These are phyloP conservation scores for Acipenser ruthenus DNA, from an alignment of 2,797 vertebrate genomes.

Conservation along the genomic window DNA sequence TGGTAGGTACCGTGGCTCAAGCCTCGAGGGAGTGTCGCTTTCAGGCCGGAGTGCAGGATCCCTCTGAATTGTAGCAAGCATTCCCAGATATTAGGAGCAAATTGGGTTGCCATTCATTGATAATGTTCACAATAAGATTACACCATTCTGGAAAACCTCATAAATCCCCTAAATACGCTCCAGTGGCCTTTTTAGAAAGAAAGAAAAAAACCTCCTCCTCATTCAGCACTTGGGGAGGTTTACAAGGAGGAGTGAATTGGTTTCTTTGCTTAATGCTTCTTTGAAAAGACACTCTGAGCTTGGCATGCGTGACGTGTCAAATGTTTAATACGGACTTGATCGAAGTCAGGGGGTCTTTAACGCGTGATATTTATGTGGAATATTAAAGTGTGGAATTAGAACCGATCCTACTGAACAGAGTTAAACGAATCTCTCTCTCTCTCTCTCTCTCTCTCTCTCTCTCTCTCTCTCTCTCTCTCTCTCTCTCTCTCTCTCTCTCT, in stretches of 20 bases:
- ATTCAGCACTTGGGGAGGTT: slow-evolving; percentile 55
- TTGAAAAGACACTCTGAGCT: slow-evolving; percentile 59
- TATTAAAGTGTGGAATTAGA: slow-evolving; percentile 48
- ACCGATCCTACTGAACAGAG: slow-evolving; percentile 51
- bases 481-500: slow-evolving; percentile 26
- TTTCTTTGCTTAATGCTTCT: slow-evolving; percentile 61
- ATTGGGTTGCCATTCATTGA: slow-evolving; percentile 83
- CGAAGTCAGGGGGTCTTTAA: slow-evolving; percentile 56
- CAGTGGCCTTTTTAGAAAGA: slow-evolving; percentile 54
- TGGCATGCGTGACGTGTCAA: slow-evolving; percentile 61
- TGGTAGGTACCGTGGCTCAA: neutral
- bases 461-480: slow-evolving; percentile 27
- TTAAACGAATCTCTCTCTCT: slow-evolving; percentile 37
- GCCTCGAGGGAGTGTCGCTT: slow-evolving; percentile 21
- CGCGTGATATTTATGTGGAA: slow-evolving; percentile 56
- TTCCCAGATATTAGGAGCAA: slow-evolving; percentile 76
- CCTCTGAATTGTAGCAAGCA: slow-evolving; percentile 47
- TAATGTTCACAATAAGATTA: slow-evolving; percentile 82
- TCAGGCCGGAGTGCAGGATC: slow-evolving; percentile 43
- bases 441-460: slow-evolving; percentile 31
- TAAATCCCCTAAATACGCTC: slow-evolving; percentile 67
- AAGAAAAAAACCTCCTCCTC: slow-evolving; percentile 37
- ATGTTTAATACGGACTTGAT: slow-evolving; percentile 57
- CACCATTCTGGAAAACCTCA: slow-evolving; percentile 69
- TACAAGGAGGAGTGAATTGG: slow-evolving; percentile 56